These are phyloP conservation scores for Rhamnusium bicolor DNA, from an alignment of 2,888 invertebrate genomes.

Conservation along the genomic window DNA sequence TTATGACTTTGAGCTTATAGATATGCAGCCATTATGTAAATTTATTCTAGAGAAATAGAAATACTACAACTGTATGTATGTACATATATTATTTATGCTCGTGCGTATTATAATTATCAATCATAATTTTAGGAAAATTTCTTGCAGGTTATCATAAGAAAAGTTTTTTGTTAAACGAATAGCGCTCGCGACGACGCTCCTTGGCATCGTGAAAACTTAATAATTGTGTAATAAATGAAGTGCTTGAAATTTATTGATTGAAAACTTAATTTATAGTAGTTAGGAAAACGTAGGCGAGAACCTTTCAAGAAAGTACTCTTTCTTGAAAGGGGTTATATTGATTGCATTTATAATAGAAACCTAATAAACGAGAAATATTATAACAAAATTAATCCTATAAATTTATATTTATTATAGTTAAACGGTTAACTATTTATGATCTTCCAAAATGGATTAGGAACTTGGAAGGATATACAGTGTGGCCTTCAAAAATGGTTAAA, in stretches of 20 bases:
- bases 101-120: neutral
- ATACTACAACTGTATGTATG: no score
- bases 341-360: slow-evolving; percentile 37
- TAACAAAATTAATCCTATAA: slow-evolving; percentile 26
- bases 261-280: slow-evolving; percentile 55
- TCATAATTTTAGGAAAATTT: slow-evolving; percentile 5
- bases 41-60: no score
- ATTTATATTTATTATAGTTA: slow-evolving; percentile 19
- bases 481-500: no score
- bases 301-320: neutral
- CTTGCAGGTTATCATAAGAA: slow-evolving; percentile 7
- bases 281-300: slow-evolving; percentile 34
- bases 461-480: neutral
- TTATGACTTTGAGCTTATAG: no score
- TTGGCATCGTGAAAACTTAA: slow-evolving; percentile 55
- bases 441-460: neutral
- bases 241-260: slow-evolving; percentile 56
- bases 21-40: no score
- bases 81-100: no score
- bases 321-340: slow-evolving; percentile 31
- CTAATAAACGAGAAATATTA: slow-evolving; percentile 16
- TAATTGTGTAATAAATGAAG: slow-evolving; percentile 58
- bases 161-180: slow-evolving; percentile 8
- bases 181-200: slow-evolving; percentile 40
- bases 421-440: neutral